Conservation (phyloP, 1,140 invertebrate species). For the Macrobrachium rosenbergii region DNA sequence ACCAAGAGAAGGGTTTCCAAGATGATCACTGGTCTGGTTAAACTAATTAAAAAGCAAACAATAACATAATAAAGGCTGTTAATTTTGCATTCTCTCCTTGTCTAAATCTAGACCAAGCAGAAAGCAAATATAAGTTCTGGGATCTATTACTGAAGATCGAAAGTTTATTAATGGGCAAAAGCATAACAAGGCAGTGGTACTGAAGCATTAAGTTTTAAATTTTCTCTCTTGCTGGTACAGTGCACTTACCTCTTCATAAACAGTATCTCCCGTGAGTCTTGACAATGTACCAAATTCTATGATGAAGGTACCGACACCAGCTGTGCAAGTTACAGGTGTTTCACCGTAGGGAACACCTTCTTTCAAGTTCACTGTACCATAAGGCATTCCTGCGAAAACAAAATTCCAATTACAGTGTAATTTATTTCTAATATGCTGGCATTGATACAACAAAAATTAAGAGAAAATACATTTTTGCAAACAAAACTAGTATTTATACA, state of each 20-base stretch:
- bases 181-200: slow-evolving; percentile 67
- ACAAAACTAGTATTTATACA: too few relatives aligned
- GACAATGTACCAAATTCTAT: slow-evolving; percentile 97
- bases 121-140: too few relatives aligned
- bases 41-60: too few relatives aligned
- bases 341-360: slow-evolving; percentile 94
- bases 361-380: slow-evolving; percentile 95
- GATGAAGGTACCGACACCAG: slow-evolving; percentile 97
- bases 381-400: slow-evolving; percentile 89
- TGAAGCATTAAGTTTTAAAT: slow-evolving; percentile 18
- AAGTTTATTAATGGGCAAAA: too few relatives aligned
- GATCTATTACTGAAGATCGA: too few relatives aligned
- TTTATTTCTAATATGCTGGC: background rate
- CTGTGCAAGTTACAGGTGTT: slow-evolving; percentile 97
- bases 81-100: too few relatives aligned
- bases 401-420: background rate
- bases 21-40: too few relatives aligned
- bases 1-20: too few relatives aligned
- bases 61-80: too few relatives aligned
- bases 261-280: slow-evolving; percentile 84
- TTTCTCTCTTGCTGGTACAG: background rate
- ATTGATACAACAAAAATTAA: too few relatives aligned
- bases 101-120: too few relatives aligned
- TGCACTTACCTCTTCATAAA: slow-evolving; percentile 72
- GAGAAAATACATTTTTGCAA: too few relatives aligned